These are phyloP conservation scores for zebrafish (Danio rerio) DNA, from an alignment of 2,113 vertebrate species.

Conservation along the genomic window GRCz12tu NC_133196.1:35401501-35402000, in stretches of 20 bases:
- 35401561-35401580: conserved; percentile 54
- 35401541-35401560: conserved; percentile 44
- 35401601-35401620: conserved; percentile 41
- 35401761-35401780: conserved; percentile 1
- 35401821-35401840: background rate
- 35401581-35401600: conserved; percentile 50
- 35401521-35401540: conserved; percentile 6
- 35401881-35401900: no score
- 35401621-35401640: conserved; percentile 45
- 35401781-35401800: background rate
- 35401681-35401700: conserved; percentile 25
- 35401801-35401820: background rate
- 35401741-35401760: conserved; percentile 16
- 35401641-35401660: conserved; percentile 30
- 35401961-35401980: no score
- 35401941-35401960: no score
- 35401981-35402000: no score
- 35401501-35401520: conserved; percentile 46
- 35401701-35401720: background rate
- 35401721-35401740: background rate
- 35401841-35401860: background rate
- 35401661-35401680: conserved; percentile 39
- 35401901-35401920: no score
- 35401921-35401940: no score
- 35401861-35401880: no score